Percentiles rank a stretch among this genome's conserved stretches.
phyloP scores from a whole-genome alignment of 1,140 invertebrate genomes.

The Drosophila auraria region DNA sequence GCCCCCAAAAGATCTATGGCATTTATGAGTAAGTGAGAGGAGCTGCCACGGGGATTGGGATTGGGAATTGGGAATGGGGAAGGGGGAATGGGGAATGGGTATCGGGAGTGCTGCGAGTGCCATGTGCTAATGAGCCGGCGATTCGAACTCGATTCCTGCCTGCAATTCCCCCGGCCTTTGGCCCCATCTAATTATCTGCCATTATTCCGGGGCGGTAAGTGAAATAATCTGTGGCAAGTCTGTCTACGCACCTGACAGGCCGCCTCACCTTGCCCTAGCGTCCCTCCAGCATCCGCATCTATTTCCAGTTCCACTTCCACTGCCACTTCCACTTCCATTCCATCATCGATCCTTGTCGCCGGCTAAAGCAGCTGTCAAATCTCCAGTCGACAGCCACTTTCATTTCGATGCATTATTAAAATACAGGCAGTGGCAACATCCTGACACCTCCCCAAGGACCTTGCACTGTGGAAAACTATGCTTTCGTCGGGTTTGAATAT shows the following conservation, averaged over 20 bases:
- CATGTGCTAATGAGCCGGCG: constrained; percentile 70
- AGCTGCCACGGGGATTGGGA: constrained; percentile 1
- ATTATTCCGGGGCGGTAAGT: constrained; percentile 54
- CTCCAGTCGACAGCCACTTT: constrained; percentile 81
- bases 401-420: constrained; percentile 83
- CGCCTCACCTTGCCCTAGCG: constrained; percentile 15
- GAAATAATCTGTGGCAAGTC: constrained; percentile 61
- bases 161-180: neutral
- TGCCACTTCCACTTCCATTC: constrained; percentile 27
- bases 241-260: constrained; percentile 61
- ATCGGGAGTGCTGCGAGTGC: constrained; percentile 29
- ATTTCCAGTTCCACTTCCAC: constrained; percentile 4
- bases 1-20: constrained; percentile 72
- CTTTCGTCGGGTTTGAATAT: neutral
- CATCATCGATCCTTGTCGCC: constrained; percentile 78
- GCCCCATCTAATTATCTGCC: constrained; percentile 48
- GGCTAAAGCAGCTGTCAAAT: constrained; percentile 49
- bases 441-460: constrained; percentile 62
- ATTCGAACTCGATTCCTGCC: constrained; percentile 19
- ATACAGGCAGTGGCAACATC: constrained; percentile 76
- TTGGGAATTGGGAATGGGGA: neutral
- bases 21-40: constrained; percentile 71
- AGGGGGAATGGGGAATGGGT: neutral
- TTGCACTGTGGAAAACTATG: constrained; percentile 25
- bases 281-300: constrained; percentile 2